Conservation (phyloP, 2,113 vertebrate genomes). For the Callocephalon fimbriatum region DNA sequence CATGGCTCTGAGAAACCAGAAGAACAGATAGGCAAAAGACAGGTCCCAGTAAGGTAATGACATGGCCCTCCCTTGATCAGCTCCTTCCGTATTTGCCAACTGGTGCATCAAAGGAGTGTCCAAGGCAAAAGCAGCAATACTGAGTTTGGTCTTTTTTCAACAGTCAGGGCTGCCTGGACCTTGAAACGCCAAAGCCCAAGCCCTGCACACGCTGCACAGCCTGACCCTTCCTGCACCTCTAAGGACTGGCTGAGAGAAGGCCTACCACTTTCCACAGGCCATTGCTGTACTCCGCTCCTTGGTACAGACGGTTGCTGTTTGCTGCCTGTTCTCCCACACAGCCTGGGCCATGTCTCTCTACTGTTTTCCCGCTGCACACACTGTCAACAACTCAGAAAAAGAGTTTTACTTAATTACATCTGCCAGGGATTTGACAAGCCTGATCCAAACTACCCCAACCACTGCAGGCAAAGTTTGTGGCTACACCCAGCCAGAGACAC, state of each 20-base stretch:
- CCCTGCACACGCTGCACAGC: not conserved
- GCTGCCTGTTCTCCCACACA: not conserved
- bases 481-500: not conserved
- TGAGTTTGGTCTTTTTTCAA: not conserved
- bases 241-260: not conserved
- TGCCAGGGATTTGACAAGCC: not conserved
- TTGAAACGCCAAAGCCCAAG: accelerated
- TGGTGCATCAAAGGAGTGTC: not conserved
- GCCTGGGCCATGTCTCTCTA: not conserved
- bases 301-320: not conserved
- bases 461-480: not conserved
- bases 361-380: not conserved
- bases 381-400: not conserved
- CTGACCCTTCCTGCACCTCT: not conserved
- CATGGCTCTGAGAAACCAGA: not conserved
- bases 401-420: not conserved
- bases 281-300: not conserved
- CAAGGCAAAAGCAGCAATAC: not conserved
- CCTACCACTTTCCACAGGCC: not conserved
- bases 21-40: not conserved
- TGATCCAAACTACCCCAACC: not conserved
- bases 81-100: not conserved
- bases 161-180: not conserved
- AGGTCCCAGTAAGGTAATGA: not conserved
- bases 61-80: not conserved